A percentile compares a stretch with the other conserved stretches of the same genome.
phyloP scores from a whole-genome alignment of 2,113 vertebrate genomes.

The Anarhynchus alexandrinus region DNA sequence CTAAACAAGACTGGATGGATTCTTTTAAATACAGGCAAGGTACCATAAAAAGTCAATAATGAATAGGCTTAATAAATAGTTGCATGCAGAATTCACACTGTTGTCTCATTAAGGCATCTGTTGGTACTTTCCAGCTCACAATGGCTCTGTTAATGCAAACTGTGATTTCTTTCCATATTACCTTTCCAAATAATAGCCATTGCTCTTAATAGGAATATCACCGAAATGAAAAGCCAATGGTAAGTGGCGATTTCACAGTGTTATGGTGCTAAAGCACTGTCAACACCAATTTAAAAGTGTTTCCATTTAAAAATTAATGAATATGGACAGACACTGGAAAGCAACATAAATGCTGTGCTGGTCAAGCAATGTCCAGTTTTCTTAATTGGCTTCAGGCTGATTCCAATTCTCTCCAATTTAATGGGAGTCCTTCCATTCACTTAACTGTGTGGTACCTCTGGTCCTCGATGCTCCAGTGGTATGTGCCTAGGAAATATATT shows the following conservation, averaged over 20 bases:
- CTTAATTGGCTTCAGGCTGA: background rate
- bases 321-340: slow-evolving; percentile 44
- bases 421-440: background rate
- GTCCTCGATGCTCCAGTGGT: background rate
- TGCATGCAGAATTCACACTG: background rate
- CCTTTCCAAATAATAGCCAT: slow-evolving; percentile 44
- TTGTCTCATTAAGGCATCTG: slow-evolving; percentile 60
- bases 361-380: slow-evolving; percentile 13
- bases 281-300: slow-evolving; percentile 59
- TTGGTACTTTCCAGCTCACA: slow-evolving; percentile 34
- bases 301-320: slow-evolving; percentile 50
- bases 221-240: slow-evolving; percentile 50
- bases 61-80: background rate
- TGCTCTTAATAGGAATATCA: slow-evolving; percentile 53
- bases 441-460: background rate
- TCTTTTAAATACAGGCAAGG: background rate
- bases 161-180: slow-evolving; percentile 63
- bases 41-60: background rate
- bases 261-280: slow-evolving; percentile 46
- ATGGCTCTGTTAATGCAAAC: slow-evolving; percentile 53
- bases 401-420: background rate
- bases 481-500: background rate
- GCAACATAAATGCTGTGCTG: slow-evolving; percentile 14
- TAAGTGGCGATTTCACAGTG: slow-evolving; percentile 59
- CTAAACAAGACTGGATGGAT: background rate